Evolutionary conservation across 2,888 invertebrate species (phyloP).

Genomic region (Epinotia ramella): DNA sequence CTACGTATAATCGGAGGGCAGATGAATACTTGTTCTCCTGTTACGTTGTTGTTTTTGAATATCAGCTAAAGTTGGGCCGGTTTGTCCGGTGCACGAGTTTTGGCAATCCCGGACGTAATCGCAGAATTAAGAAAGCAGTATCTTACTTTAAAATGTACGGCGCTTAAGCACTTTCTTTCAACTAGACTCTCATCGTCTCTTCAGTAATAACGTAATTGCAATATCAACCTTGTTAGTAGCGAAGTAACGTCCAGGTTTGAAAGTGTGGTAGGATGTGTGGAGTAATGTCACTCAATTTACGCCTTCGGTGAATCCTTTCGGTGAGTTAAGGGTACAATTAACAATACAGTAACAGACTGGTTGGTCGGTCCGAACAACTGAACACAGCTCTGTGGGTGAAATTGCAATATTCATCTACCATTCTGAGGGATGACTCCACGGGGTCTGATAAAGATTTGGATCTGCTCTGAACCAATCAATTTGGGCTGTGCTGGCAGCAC

Average conservation of each 20-base stretch:
- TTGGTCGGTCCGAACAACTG: background rate
- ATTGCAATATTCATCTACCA: no score
- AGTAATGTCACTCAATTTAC: constrained; percentile 21
- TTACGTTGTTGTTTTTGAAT: background rate
- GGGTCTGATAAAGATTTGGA: no score
- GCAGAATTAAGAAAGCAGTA: background rate
- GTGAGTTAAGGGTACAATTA: background rate
- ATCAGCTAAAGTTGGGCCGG: constrained; percentile 10
- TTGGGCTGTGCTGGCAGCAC: no score
- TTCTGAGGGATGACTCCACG: no score
- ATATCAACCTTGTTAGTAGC: background rate
- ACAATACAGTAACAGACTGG: background rate
- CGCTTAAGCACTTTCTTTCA: background rate
- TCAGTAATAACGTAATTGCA: background rate
- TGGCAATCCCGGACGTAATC: background rate
- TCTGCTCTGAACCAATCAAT: no score
- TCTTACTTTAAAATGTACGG: background rate
- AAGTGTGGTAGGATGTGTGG: background rate
- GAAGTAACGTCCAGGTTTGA: constrained; percentile 7
- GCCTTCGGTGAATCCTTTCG: constrained; percentile 2
- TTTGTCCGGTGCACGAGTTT: constrained; percentile 27
- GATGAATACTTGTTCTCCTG: background rate
- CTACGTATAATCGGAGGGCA: background rate
- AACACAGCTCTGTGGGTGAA: no score
- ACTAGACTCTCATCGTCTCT: background rate